phyloP scores from a whole-genome alignment of 35 echinoderm and acorn worm species.

The Ptychodera flava region DNA sequence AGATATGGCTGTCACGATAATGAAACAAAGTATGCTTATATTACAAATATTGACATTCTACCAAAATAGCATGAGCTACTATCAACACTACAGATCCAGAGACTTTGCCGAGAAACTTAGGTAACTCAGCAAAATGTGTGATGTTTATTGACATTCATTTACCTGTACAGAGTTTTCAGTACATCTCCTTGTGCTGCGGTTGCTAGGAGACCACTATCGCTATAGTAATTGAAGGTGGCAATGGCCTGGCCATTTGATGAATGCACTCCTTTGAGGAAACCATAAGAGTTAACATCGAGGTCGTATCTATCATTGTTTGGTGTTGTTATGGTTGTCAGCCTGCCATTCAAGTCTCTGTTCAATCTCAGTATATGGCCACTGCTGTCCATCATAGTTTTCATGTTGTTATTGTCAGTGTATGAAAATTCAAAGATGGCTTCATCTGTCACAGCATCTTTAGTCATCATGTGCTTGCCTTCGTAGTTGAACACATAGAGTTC shows the following conservation, averaged over 20 bases:
- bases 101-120: no score
- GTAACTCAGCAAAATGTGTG: no score
- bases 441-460: constrained; percentile 57
- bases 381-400: constrained; percentile 51
- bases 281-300: not conserved
- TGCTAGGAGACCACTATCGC: constrained; percentile 38
- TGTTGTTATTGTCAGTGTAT: constrained; percentile 52
- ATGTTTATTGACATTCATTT: no score
- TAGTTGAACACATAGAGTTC: constrained; percentile 56
- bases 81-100: no score
- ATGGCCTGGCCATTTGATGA: not conserved
- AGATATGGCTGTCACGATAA: no score
- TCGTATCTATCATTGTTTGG: not conserved
- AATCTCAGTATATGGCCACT: constrained; percentile 26
- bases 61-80: no score
- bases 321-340: not conserved
- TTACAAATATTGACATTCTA: no score
- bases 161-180: constrained; percentile 51
- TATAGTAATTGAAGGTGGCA: constrained; percentile 17
- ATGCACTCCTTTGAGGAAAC: not conserved
- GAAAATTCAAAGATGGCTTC: constrained; percentile 52
- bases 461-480: constrained; percentile 61
- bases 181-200: constrained; percentile 12
- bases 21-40: no score
- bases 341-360: not conserved